Evolutionary conservation across 2,797 vertebrate genomes (phyloP).

Genomic region (Sebastes cheni): DNA sequence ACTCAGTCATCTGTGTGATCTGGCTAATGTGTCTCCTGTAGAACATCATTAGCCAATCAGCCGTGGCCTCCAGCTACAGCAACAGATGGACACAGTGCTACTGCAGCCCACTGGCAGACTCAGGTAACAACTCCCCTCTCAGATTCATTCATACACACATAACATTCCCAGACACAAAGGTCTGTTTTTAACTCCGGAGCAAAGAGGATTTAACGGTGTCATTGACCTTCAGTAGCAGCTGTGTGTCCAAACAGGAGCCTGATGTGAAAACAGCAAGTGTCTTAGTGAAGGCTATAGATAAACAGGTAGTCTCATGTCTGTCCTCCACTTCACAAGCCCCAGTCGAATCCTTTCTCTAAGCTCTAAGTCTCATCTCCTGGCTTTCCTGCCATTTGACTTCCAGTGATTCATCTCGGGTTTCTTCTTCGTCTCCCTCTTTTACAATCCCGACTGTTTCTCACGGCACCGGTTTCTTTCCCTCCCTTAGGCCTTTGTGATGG

Average conservation of each 20-base stretch:
- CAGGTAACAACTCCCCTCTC: conserved; percentile 46
- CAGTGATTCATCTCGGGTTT: conserved; percentile 51
- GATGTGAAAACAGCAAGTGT: conserved; percentile 43
- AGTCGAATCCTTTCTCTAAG: conserved; percentile 30
- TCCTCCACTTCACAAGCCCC: conserved; percentile 43
- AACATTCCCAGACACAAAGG: conserved; percentile 25
- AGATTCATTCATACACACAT: conserved; percentile 19
- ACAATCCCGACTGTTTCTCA: conserved; percentile 42
- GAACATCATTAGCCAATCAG: conserved; percentile 77
- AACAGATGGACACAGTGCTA: conserved; percentile 66
- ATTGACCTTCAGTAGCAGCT: conserved; percentile 35
- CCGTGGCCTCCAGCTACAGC: conserved; percentile 65
- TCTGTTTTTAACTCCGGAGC: conserved; percentile 12
- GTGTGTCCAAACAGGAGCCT: conserved; percentile 34
- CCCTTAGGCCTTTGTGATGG: conserved; percentile 60
- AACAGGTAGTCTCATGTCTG: conserved; percentile 44
- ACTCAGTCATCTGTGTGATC: conserved; percentile 73
- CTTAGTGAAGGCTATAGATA: conserved; percentile 38
- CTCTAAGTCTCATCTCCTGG: conserved; percentile 55
- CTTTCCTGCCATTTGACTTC: conserved; percentile 62
- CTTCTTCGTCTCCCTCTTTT: conserved; percentile 32
- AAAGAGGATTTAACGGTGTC: conserved; percentile 15
- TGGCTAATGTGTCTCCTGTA: conserved; percentile 74
- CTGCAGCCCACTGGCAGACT: conserved; percentile 58
- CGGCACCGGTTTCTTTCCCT: conserved; percentile 30